A percentile compares a stretch with the other conserved stretches of the same genome.
phyloP scores from a whole-genome alignment of 37 sponge, comb jelly and placozoan species.

The Aplysina aerophoba region DNA sequence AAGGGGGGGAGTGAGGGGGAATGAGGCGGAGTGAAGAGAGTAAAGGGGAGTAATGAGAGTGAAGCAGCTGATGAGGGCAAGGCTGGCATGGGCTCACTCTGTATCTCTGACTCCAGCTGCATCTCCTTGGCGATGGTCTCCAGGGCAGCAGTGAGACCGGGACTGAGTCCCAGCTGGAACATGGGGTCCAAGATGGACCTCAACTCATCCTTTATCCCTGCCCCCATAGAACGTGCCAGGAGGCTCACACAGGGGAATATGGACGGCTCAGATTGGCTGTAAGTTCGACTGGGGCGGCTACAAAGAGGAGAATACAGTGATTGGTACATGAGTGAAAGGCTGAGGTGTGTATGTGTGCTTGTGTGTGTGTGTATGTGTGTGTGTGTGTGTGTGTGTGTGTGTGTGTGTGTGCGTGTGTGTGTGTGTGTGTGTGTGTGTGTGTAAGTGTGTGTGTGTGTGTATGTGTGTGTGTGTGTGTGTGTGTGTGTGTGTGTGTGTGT shows the following conservation, averaged over 20 bases:
- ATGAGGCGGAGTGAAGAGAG: neutral
- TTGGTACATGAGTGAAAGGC: neutral
- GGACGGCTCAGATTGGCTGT: slow-evolving; percentile 49
- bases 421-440: too few relatives aligned
- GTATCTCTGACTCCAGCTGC: slow-evolving; percentile 71
- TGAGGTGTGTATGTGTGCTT: neutral
- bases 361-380: neutral
- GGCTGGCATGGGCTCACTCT: slow-evolving; percentile 49
- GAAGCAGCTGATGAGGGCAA: neutral
- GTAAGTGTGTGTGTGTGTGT: neutral
- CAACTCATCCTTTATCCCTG: slow-evolving; percentile 55
- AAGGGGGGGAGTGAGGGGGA: neutral
- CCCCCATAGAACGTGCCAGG: slow-evolving; percentile 75
- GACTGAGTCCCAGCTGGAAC: slow-evolving; percentile 69
- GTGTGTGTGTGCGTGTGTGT: neutral
- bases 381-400: slow-evolving; percentile 15
- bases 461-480: neutral
- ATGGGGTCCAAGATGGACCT: slow-evolving; percentile 69
- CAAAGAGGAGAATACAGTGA: neutral
- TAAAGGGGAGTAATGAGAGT: neutral
- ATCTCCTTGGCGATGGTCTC: slow-evolving; percentile 61
- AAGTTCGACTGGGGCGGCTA: slow-evolving; percentile 34
- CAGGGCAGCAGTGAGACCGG: slow-evolving; percentile 67
- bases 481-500: too few relatives aligned
- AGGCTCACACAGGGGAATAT: slow-evolving; percentile 88